Evolutionary conservation across 2,113 vertebrate species (phyloP), one percentile per base, ranked within the genome.

Genomic region (Platichthys flesus): DNA sequence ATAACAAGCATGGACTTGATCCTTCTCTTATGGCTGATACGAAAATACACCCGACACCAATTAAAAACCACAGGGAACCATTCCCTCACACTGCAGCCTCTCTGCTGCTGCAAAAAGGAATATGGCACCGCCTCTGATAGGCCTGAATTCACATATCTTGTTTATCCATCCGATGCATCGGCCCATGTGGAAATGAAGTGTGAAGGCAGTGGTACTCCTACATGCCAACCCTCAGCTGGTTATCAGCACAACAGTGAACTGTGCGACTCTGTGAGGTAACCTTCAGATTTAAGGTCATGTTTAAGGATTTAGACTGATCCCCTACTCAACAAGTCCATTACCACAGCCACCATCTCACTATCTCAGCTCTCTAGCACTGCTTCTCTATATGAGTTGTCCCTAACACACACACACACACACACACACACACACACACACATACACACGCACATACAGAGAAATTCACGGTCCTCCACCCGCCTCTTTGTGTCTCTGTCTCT

Each of bases 251-350:
- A 26, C 18, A 23, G 66, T 60, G 56, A 18, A 16, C 26, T 63
- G 26, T 52, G 51, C 66, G 77, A 56, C 76, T 54, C 18, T 58
- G 47, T 57, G 75, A 74, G 73, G 76, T 62, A 64, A 82, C 63
- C 87, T 81, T 69, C 56, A 62, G 75, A 81, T 83, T 59, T 74
- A 81, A 71, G 78, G 81, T 87, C 78, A 71, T 51, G 75, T 82
- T 85, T 62, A 69, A 79, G 71, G 67, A 75, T 76, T 76, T 76
- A 73, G 80, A 58, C 60, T 2, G 56, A 58, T 80, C 65, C 67
- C 47, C 37, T 63, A 55, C 68, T 78, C 78, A 64, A 51, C 45
- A 21, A 83, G 71, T 61, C 69, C 76, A 68, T 87, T 77, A 81
- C 70, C 24, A 9, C 66, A 12, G 62, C 72, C 71, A 76, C 72